A percentile compares a stretch with the other conserved stretches of the same genome.
Conservation (phyloP, 2,113 vertebrate genomes). For the Muscicapa adusta region DNA sequence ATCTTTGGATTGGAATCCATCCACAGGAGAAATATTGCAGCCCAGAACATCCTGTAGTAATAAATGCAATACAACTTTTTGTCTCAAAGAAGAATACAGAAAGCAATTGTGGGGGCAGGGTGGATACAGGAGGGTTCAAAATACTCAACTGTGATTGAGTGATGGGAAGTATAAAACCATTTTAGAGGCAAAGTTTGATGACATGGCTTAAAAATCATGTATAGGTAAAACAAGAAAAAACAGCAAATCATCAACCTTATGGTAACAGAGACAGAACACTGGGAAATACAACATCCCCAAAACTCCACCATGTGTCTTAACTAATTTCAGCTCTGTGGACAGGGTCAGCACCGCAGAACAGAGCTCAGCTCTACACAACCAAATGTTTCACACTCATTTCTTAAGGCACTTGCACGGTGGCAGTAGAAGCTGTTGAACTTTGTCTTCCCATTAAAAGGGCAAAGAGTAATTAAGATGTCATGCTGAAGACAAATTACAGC, state of each 20-base stretch:
- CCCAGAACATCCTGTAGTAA: constrained; percentile 81
- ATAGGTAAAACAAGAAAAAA: background rate
- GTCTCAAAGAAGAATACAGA: background rate
- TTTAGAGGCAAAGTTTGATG: background rate
- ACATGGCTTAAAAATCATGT: background rate
- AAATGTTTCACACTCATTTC: background rate
- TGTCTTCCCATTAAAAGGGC: background rate
- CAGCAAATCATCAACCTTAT: background rate
- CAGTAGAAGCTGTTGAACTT: background rate
- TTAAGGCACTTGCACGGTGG: background rate
- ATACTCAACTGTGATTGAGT: background rate
- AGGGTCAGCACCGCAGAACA: background rate
- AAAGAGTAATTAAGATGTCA: background rate
- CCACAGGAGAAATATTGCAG: constrained; percentile 83
- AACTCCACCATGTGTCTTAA: background rate
- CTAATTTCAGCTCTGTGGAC: background rate
- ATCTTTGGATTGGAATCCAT: constrained; percentile 81
- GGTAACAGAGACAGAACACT: background rate
- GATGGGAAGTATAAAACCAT: background rate
- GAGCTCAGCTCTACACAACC: background rate
- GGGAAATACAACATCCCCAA: background rate
- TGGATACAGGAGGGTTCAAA: background rate
- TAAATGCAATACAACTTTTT: background rate
- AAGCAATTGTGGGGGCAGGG: background rate
- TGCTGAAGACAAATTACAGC: background rate